phyloP scores from a whole-genome alignment of 1,140 invertebrate genomes.

The Euglossa dilemma region DNA sequence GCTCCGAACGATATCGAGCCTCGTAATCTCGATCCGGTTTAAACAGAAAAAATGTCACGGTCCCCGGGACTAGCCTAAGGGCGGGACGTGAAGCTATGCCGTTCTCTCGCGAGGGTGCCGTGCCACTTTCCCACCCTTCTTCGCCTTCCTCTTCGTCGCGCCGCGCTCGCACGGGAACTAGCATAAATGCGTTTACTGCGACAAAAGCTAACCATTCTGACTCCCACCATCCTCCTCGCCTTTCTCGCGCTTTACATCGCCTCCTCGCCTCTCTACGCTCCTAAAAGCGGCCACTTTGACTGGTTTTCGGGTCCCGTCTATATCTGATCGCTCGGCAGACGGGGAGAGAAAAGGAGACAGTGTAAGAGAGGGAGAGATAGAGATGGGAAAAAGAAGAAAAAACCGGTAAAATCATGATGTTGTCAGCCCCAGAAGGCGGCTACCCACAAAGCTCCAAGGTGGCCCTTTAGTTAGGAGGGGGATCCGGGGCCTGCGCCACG shows the following conservation, averaged over 20 bases:
- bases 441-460: conserved; percentile 69
- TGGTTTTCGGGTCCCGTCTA: conserved; percentile 32
- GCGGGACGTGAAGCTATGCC: conserved; percentile 72
- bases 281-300: conserved; percentile 61
- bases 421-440: conserved; percentile 61
- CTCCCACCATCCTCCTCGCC: conserved; percentile 18
- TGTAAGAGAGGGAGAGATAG: conserved; percentile 40
- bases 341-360: conserved; percentile 1
- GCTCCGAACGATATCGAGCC: conserved; percentile 63
- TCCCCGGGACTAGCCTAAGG: conserved; percentile 56
- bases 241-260: conserved; percentile 46
- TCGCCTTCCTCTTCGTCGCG: not conserved
- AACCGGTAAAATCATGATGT: conserved; percentile 70
- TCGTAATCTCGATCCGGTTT: conserved; percentile 69
- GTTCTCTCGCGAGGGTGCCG: conserved; percentile 50
- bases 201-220: conserved; percentile 38
- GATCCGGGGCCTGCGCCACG: conserved; percentile 56
- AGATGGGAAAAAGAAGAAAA: not conserved
- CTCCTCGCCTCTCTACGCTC: not conserved
- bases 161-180: conserved; percentile 4
- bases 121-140: conserved; percentile 62
- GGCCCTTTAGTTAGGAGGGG: conserved; percentile 49
- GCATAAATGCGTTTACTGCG: conserved; percentile 42
- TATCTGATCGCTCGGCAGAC: conserved; percentile 59
- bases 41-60: conserved; percentile 58